These are phyloP conservation scores for Epizoanthus scotinus DNA, from an alignment of 92 coral and sea anemone genomes.

Conservation along the genomic window DNA sequence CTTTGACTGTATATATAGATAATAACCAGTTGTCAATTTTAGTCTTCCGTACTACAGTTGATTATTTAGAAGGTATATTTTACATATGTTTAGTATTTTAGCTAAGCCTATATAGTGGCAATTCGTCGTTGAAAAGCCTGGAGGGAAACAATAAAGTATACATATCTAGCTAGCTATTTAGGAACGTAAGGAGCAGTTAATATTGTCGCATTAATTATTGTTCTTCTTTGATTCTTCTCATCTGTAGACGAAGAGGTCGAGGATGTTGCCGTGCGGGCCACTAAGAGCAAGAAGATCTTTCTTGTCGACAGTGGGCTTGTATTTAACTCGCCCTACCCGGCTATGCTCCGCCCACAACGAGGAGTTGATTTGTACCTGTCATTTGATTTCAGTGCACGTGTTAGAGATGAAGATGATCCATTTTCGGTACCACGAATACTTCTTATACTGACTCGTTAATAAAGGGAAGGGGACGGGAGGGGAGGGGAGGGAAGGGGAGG, in stretches of 20 bases:
- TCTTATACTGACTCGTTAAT: too few species aligned
- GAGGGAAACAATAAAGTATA: too few species aligned
- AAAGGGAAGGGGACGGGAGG: too few species aligned
- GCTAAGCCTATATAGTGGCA: too few species aligned
- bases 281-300: slow-evolving; percentile 56
- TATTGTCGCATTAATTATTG: background rate
- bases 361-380: slow-evolving; percentile 77
- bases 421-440: background rate
- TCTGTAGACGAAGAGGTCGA: slow-evolving; percentile 7
- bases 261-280: background rate
- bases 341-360: slow-evolving; percentile 65
- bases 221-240: background rate
- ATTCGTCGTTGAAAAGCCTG: too few species aligned
- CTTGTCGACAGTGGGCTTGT: slow-evolving; percentile 83
- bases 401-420: slow-evolving; percentile 43
- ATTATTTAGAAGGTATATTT: too few species aligned
- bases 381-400: slow-evolving; percentile 82
- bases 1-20: too few species aligned
- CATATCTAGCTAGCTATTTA: too few species aligned
- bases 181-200: background rate
- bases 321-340: slow-evolving; percentile 81
- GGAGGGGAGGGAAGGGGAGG: too few species aligned
- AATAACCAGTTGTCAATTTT: too few species aligned
- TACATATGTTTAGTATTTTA: too few species aligned
- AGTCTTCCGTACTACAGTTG: too few species aligned